phyloP scores from a whole-genome alignment of 2,113 vertebrate species.

The Erpornis zantholeuca region DNA sequence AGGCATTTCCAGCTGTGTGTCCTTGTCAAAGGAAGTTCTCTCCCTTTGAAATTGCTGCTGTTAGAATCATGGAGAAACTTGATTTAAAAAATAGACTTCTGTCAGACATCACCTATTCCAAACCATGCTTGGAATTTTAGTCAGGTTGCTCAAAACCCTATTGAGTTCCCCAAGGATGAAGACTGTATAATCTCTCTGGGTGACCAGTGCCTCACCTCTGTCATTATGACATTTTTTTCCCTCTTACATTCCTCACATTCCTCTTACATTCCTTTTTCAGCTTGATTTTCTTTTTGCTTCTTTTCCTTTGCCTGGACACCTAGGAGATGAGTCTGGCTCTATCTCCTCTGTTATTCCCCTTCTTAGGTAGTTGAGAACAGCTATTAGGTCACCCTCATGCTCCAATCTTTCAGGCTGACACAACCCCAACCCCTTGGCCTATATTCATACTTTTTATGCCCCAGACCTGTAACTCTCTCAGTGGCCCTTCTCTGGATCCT shows the following conservation, averaged over 20 bases:
- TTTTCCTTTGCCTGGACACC: neutral
- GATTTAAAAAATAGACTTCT: neutral
- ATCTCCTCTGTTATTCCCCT: neutral
- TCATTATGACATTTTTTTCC: neutral
- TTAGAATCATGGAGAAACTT: neutral
- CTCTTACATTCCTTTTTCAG: neutral
- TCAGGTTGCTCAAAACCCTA: neutral
- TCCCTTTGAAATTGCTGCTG: neutral
- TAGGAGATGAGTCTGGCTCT: neutral
- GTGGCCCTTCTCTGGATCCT: neutral
- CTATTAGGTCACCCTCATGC: fast-evolving
- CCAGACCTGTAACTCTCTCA: neutral
- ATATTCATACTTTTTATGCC: fast-evolving
- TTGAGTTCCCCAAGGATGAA: neutral
- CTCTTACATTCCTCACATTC: neutral
- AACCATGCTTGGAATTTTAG: neutral
- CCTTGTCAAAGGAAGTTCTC: neutral
- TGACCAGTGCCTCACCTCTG: neutral
- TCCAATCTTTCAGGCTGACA: neutral
- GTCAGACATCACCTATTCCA: neutral
- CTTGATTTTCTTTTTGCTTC: neutral
- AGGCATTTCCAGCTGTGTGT: neutral
- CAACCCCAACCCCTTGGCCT: neutral
- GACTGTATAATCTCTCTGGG: neutral
- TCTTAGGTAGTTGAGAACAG: neutral